These are phyloP conservation scores for Drosophila subquinaria DNA, from an alignment of 2,888 invertebrate species.

Conservation along the genomic window DNA sequence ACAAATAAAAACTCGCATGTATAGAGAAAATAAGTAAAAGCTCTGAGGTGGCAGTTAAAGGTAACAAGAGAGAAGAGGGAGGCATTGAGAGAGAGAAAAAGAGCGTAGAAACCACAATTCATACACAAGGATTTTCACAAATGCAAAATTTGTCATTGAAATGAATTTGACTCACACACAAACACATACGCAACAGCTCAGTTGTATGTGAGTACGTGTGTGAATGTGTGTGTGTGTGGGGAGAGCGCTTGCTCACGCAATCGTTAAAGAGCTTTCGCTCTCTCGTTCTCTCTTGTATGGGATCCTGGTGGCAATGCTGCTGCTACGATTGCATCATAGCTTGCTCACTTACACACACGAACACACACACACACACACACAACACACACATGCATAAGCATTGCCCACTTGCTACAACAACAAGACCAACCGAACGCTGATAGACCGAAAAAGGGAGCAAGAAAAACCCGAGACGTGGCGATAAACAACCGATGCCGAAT, in stretches of 20 bases:
- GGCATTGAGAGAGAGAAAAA: constrained; percentile 11
- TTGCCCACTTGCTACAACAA: constrained; percentile 67
- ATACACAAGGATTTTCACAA: constrained; percentile 62
- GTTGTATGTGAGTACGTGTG: constrained; percentile 2
- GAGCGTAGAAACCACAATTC: constrained; percentile 40
- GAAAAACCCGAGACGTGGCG: constrained; percentile 65
- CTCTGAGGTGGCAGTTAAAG: constrained; percentile 23
- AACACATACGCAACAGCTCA: constrained; percentile 12
- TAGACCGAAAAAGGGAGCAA: constrained; percentile 80
- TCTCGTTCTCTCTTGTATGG: constrained; percentile 17
- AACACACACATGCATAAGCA: constrained; percentile 28
- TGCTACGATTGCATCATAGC: constrained; percentile 73
- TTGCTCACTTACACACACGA: constrained; percentile 40
- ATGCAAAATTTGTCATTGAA: constrained; percentile 77
- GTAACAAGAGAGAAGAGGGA: constrained; percentile 2
- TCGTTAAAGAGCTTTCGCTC: constrained; percentile 48
- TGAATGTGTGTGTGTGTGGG: constrained; percentile 14
- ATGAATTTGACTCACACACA: constrained; percentile 59
- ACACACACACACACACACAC: constrained; percentile 22
- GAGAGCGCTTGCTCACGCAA: constrained; percentile 54
- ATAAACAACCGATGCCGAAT: constrained; percentile 38
- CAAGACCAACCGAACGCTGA: constrained; percentile 32
- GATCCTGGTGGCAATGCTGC: constrained; percentile 53
- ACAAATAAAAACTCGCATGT: constrained; percentile 36
- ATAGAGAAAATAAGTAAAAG: constrained; percentile 55